phyloP scores from a whole-genome alignment of 2,113 vertebrate species.

The Etia nguti region DNA sequence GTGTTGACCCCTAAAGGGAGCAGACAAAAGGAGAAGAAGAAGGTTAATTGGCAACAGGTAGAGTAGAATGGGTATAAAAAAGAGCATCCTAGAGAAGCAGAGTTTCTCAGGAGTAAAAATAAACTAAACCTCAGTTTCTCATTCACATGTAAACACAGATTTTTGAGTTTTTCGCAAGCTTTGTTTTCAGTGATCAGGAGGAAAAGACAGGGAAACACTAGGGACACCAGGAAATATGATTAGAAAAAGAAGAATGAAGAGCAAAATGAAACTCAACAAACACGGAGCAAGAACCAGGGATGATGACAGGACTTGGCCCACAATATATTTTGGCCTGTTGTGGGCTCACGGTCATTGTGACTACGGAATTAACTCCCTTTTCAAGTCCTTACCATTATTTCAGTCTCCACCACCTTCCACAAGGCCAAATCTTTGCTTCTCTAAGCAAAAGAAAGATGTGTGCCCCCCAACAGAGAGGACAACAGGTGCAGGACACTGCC shows the following conservation, averaged over 20 bases:
- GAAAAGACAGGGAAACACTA: not conserved
- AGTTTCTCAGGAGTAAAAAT: not conserved
- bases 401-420: not conserved
- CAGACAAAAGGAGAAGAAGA: not conserved
- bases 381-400: not conserved
- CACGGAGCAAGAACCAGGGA: not conserved
- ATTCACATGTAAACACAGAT: not conserved
- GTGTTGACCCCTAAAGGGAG: not conserved
- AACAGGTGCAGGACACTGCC: constrained; percentile 34
- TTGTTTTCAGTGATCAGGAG: not conserved
- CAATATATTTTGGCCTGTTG: not conserved
- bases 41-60: not conserved
- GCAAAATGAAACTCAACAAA: not conserved
- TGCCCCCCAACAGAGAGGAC: not conserved
- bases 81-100: not conserved
- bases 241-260: no score
- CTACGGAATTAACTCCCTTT: not conserved
- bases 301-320: not conserved
- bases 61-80: not conserved
- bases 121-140: not conserved
- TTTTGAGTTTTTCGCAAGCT: not conserved
- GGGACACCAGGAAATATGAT: not conserved
- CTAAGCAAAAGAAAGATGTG: not conserved
- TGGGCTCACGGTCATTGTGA: not conserved
- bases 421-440: not conserved